Conservation (phyloP, 2,888 invertebrate species). For the Pediacus dermestoides region DNA sequence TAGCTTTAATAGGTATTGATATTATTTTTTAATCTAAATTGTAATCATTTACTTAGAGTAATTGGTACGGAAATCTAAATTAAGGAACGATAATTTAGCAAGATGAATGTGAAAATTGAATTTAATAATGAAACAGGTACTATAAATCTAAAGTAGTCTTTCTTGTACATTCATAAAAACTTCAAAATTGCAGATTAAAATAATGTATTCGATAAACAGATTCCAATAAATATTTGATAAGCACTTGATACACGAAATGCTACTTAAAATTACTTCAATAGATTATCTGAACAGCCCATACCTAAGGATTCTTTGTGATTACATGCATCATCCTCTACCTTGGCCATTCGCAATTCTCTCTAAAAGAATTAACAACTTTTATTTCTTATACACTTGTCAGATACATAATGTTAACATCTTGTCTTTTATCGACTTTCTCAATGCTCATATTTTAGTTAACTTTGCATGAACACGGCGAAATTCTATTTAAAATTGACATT, state of each 20-base stretch:
- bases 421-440: constrained; percentile 20
- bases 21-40: too few species aligned
- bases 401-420: constrained; percentile 25
- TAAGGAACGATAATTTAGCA: too few species aligned
- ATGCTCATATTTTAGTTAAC: too few species aligned
- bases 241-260: constrained; percentile 48
- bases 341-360: constrained; percentile 9
- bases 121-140: constrained; percentile 28
- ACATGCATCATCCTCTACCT: constrained; percentile 19
- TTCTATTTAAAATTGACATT: too few species aligned
- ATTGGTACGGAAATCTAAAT: too few species aligned
- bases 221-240: constrained; percentile 51
- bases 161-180: constrained; percentile 47
- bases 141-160: constrained; percentile 44
- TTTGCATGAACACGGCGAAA: too few species aligned
- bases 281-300: constrained; percentile 32
- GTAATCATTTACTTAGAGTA: too few species aligned
- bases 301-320: constrained; percentile 24
- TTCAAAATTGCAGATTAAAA: constrained; percentile 48
- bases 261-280: constrained; percentile 47
- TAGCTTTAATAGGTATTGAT: too few species aligned
- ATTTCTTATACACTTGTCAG: constrained; percentile 18
- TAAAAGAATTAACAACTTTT: constrained; percentile 11
- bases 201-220: constrained; percentile 48
- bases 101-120: constrained; percentile 31